These are phyloP conservation scores for Myodes glareolus DNA, from an alignment of 2,113 vertebrate genomes.

Conservation along the genomic window DNA sequence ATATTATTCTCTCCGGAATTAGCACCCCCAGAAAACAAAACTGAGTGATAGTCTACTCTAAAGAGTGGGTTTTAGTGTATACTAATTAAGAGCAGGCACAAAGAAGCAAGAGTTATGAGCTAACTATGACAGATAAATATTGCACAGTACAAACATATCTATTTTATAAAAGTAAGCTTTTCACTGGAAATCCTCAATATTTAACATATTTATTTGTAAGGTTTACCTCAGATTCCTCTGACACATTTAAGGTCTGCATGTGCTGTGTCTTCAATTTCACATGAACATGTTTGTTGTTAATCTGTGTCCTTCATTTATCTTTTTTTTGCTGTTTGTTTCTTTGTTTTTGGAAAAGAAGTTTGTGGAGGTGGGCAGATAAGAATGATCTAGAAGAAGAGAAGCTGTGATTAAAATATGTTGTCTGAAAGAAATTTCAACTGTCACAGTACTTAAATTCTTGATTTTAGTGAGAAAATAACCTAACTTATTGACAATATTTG, in stretches of 20 bases:
- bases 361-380: background rate
- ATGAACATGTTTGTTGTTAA: background rate
- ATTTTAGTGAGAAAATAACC: background rate
- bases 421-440: background rate
- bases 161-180: background rate
- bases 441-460: background rate
- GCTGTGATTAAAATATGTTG: background rate
- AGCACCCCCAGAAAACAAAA: background rate
- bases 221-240: background rate
- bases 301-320: background rate
- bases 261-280: background rate
- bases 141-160: background rate
- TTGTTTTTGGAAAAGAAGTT: background rate
- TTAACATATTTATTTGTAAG: background rate
- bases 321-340: background rate
- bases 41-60: background rate
- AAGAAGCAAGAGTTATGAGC: background rate
- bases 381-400: background rate
- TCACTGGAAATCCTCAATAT: background rate
- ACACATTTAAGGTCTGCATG: background rate
- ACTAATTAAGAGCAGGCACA: background rate
- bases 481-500: background rate
- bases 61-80: background rate
- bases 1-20: background rate
- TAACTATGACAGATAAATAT: background rate